These are phyloP conservation scores for Cynoglossus semilaevis DNA, from an alignment of 2,113 vertebrate genomes.

Conservation along the genomic window DNA sequence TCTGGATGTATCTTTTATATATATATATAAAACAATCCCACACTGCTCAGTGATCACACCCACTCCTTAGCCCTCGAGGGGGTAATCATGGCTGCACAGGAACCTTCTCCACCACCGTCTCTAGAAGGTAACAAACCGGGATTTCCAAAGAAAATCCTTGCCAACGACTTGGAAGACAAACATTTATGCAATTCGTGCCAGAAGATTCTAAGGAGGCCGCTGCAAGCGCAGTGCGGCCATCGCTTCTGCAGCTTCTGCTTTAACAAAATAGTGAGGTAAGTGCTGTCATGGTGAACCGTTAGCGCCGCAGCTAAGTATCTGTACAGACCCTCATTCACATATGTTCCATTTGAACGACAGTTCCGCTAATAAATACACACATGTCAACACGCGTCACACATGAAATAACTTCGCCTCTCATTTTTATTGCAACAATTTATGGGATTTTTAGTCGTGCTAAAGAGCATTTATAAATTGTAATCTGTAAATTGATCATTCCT, in stretches of 20 bases:
- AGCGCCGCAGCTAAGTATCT: constrained; percentile 32
- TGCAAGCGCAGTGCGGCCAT: constrained; percentile 95
- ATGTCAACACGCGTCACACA: too few species aligned
- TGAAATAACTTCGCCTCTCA: too few species aligned
- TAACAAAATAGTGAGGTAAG: constrained; percentile 88
- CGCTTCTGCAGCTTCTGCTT: constrained; percentile 93
- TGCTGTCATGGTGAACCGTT: constrained; percentile 22
- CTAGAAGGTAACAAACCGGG: constrained; percentile 89
- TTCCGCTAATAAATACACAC: too few species aligned
- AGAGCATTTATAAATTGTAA: too few species aligned
- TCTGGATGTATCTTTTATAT: neutral
- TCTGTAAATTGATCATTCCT: too few species aligned
- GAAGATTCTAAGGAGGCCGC: constrained; percentile 86
- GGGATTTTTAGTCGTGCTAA: too few species aligned
- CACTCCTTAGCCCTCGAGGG: constrained; percentile 51
- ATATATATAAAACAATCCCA: constrained; percentile 6
- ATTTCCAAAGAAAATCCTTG: constrained; percentile 89
- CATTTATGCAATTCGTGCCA: constrained; percentile 91
- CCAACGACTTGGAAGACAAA: constrained; percentile 88
- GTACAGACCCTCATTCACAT: constrained; percentile 5
- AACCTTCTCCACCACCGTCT: constrained; percentile 86
- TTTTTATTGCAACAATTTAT: too few species aligned
- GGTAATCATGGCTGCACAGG: constrained; percentile 81
- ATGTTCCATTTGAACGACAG: neutral
- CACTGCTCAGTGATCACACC: constrained; percentile 54